Conservation (phyloP, 1,140 invertebrate species). For the Penaeus japonicus region DNA sequence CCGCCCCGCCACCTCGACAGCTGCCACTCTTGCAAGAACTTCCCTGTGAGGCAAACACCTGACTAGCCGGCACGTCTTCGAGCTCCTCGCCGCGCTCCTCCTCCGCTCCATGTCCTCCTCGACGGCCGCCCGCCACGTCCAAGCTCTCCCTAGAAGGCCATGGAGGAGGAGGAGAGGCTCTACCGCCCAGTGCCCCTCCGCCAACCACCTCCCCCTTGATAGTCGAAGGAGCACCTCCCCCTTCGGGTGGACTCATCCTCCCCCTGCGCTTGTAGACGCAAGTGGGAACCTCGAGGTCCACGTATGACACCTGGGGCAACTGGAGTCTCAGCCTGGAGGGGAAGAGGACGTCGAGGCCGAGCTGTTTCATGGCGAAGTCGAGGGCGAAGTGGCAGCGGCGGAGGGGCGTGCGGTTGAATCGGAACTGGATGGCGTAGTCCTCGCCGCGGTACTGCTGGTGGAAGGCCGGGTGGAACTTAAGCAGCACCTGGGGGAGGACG, state of each 20-base stretch:
- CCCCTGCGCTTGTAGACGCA: neutral
- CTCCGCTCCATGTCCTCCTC: too few relatives aligned
- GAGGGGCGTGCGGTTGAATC: conserved; percentile 70
- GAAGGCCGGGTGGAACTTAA: conserved; percentile 79
- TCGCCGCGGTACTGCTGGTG: conserved; percentile 74
- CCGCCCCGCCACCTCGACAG: too few relatives aligned
- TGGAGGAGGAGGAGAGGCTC: too few relatives aligned
- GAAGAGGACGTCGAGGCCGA: conserved; percentile 75
- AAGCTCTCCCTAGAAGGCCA: too few relatives aligned
- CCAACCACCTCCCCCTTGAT: too few relatives aligned
- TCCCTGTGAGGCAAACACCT: too few relatives aligned
- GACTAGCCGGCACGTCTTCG: neutral
- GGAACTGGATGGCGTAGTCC: conserved; percentile 70
- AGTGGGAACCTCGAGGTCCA: conserved; percentile 61
- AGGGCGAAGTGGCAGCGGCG: conserved; percentile 75
- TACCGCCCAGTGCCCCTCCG: too few relatives aligned
- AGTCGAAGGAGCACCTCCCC: too few relatives aligned
- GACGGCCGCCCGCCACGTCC: too few relatives aligned
- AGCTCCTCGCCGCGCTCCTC: neutral
- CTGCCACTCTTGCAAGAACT: neutral
- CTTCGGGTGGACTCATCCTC: neutral
- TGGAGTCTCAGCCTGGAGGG: conserved; percentile 68
- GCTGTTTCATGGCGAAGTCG: conserved; percentile 67
- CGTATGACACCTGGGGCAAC: conserved; percentile 73
- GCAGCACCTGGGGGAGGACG: conserved; percentile 64